phyloP scores from a whole-genome alignment of 2,888 invertebrate species.

The Chironomus riparius region DNA sequence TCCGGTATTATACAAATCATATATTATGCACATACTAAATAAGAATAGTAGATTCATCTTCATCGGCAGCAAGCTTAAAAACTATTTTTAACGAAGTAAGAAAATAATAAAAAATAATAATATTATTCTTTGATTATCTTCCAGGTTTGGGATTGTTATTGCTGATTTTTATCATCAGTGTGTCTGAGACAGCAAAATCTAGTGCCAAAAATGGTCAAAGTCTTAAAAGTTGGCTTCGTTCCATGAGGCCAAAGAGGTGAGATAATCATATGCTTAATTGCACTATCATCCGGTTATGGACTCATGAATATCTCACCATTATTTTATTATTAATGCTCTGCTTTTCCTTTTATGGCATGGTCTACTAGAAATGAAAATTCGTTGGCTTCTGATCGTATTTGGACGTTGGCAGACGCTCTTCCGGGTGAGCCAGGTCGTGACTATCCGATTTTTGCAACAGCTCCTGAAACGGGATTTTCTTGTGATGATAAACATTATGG shows the following conservation, averaged over 20 bases:
- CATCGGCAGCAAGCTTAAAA: neutral
- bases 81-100: neutral
- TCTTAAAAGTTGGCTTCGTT: constrained; percentile 17
- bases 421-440: constrained; percentile 69
- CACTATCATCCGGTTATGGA: neutral
- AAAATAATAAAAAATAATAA: neutral
- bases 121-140: neutral
- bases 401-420: constrained; percentile 41
- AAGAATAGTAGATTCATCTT: neutral
- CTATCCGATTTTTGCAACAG: constrained; percentile 62
- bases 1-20: neutral
- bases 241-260: constrained; percentile 23
- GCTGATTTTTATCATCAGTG: neutral
- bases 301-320: neutral
- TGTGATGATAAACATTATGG: constrained; percentile 56
- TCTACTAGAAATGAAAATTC: neutral
- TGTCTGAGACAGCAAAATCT: neutral
- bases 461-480: constrained; percentile 65
- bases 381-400: neutral
- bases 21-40: neutral
- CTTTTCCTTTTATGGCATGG: neutral
- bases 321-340: neutral
- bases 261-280: neutral
- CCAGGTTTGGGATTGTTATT: constrained; percentile 13
- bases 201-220: constrained; percentile 2